Conservation (phyloP, 2,113 vertebrate species). For the Indicator indicator region DNA sequence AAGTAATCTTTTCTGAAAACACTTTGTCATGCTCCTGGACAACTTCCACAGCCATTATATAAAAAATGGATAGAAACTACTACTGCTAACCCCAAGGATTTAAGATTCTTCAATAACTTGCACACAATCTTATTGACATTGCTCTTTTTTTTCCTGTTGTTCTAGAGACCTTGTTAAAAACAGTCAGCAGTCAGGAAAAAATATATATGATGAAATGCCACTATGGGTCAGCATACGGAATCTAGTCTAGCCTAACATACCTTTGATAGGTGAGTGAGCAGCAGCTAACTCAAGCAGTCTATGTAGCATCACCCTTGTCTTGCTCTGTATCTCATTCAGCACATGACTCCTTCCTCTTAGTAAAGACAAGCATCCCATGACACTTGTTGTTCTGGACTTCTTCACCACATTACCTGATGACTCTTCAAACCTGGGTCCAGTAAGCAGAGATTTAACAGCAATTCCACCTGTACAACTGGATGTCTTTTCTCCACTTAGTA, state of each 20-base stretch:
- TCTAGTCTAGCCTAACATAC: not conserved
- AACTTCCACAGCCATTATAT: not conserved
- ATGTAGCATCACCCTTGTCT: not conserved
- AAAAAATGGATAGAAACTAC: constrained; percentile 12
- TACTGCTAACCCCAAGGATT: not conserved
- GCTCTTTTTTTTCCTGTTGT: not conserved
- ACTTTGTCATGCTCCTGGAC: not conserved
- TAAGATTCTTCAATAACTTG: constrained; percentile 10
- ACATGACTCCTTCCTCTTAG: not conserved
- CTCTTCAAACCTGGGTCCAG: not conserved
- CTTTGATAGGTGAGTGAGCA: not conserved
- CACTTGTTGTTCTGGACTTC: not conserved
- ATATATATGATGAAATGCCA: not conserved
- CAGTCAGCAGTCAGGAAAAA: constrained; percentile 36
- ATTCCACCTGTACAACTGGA: not conserved
- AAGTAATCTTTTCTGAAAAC: constrained; percentile 38
- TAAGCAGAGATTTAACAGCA: not conserved
- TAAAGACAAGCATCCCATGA: not conserved
- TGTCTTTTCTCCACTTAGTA: not conserved
- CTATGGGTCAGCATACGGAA: not conserved
- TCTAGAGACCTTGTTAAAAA: constrained; percentile 11
- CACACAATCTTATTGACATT: not conserved
- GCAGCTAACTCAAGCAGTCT: constrained; percentile 4
- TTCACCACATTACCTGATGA: not conserved
- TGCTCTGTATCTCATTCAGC: not conserved